Conservation (phyloP, 1,140 invertebrate genomes). For the Pseudomyrmex cubaensis region DNA sequence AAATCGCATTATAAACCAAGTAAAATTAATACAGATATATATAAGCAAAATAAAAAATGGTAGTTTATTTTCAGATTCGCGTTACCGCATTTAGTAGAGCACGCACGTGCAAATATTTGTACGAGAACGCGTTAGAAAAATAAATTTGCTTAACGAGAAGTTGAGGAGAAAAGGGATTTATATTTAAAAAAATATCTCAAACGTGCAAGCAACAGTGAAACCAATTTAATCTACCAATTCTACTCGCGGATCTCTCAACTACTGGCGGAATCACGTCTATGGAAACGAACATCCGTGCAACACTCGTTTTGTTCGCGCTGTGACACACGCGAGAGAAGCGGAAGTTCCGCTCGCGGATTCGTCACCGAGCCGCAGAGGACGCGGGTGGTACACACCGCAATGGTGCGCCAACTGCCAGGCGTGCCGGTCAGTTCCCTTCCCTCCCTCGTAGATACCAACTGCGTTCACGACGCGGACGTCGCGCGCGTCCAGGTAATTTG, state of each 20-base stretch:
- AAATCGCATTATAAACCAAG: too few species aligned
- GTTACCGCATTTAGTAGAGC: too few species aligned
- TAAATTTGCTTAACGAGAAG: neutral
- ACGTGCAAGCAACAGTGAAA: neutral
- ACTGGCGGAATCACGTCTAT: conserved; percentile 13
- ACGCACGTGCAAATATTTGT: neutral
- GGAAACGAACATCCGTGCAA: conserved; percentile 40
- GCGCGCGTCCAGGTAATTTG: conserved; percentile 77
- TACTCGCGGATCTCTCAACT: neutral
- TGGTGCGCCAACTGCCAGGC: conserved; percentile 58
- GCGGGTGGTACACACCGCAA: conserved; percentile 45
- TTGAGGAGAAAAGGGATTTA: neutral
- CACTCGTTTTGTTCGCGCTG: conserved; percentile 32
- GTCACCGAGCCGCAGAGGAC: neutral
- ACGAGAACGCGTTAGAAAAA: neutral
- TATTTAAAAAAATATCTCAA: neutral
- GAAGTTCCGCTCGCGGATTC: conserved; percentile 59
- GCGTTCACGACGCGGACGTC: conserved; percentile 47
- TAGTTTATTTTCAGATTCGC: too few species aligned
- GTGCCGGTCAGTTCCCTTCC: conserved; percentile 9
- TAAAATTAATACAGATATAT: too few species aligned
- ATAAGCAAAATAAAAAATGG: too few species aligned
- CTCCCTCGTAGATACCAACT: conserved; percentile 40
- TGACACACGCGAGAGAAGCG: conserved; percentile 20
- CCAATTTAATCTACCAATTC: neutral